A percentile compares a stretch with the other conserved stretches of the same genome.
phyloP scores from a whole-genome alignment of 2,888 invertebrate species.

The Eustalomyia histrio region DNA sequence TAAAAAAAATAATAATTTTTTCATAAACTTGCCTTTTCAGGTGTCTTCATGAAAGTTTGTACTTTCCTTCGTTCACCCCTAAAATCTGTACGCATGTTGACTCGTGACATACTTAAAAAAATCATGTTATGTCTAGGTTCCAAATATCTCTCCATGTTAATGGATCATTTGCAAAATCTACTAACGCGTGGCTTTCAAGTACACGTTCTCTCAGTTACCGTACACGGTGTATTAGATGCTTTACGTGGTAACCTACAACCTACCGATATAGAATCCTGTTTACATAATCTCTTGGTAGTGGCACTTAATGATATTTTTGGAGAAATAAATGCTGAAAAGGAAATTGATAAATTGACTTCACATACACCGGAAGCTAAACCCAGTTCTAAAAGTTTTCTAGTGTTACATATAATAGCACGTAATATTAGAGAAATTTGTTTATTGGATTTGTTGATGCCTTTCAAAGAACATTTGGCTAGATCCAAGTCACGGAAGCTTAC shows the following conservation, averaged over 20 bases:
- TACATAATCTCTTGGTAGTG: conserved; percentile 89
- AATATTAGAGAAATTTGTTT: conserved; percentile 88
- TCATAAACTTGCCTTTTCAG: conserved; percentile 70
- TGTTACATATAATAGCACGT: conserved; percentile 89
- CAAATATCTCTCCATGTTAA: conserved; percentile 86
- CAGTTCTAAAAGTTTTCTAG: conserved; percentile 91
- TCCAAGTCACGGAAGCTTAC: conserved; percentile 90
- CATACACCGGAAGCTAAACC: conserved; percentile 91
- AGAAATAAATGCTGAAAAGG: conserved; percentile 92
- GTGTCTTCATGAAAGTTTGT: conserved; percentile 93
- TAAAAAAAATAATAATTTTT: too few relatives aligned
- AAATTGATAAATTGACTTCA: conserved; percentile 89
- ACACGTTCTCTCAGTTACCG: conserved; percentile 94
- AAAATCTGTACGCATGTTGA: conserved; percentile 90
- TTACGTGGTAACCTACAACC: conserved; percentile 86
- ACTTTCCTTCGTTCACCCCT: conserved; percentile 93
- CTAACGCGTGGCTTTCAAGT: conserved; percentile 95
- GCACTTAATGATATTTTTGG: conserved; percentile 95
- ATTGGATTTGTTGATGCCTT: conserved; percentile 87
- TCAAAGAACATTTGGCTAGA: conserved; percentile 88
- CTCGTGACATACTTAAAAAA: conserved; percentile 95
- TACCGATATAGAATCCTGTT: conserved; percentile 89
- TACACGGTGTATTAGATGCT: conserved; percentile 89
- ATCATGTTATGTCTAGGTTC: conserved; percentile 93
- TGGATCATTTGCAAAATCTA: conserved; percentile 89